Evolutionary conservation across 2,113 vertebrate genomes (phyloP).

Genomic region (Galemys pyrenaicus): DNA sequence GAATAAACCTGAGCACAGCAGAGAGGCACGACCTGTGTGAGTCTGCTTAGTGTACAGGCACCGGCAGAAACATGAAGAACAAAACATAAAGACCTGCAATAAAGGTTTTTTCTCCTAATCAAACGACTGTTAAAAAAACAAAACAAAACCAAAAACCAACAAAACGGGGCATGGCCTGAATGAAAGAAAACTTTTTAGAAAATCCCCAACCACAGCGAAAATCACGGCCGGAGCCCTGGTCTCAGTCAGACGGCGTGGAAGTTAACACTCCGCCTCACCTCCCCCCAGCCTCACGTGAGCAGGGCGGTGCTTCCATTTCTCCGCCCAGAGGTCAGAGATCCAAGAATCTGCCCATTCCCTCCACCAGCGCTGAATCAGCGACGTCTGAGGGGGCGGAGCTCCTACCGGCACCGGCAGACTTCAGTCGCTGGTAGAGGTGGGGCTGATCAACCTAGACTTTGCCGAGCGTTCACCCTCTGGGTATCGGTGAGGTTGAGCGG

Average conservation of each 20-base stretch:
- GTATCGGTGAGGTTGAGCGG: not conserved
- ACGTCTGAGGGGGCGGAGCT: not conserved
- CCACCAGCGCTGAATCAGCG: not conserved
- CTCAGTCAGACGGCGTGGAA: not conserved
- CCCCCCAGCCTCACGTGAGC: not conserved
- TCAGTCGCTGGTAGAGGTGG: not conserved
- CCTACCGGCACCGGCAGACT: not conserved
- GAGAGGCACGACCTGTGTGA: not conserved
- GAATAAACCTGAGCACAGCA: not conserved
- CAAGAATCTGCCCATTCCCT: not conserved
- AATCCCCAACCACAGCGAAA: not conserved
- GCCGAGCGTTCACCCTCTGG: not conserved
- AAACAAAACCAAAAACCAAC: too few species aligned
- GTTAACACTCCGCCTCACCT: not conserved
- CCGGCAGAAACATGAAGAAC: not conserved
- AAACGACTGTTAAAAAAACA: not conserved
- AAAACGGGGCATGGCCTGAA: too few species aligned
- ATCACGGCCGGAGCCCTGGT: not conserved
- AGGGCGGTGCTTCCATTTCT: not conserved
- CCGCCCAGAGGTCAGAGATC: not conserved
- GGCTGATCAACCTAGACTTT: not conserved
- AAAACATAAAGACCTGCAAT: not conserved
- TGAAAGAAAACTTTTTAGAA: slow-evolving; percentile 34
- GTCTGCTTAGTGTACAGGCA: not conserved
- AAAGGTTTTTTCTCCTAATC: not conserved